phyloP scores from a whole-genome alignment of 2,797 vertebrate genomes.

The Microcaecilia unicolor region DNA sequence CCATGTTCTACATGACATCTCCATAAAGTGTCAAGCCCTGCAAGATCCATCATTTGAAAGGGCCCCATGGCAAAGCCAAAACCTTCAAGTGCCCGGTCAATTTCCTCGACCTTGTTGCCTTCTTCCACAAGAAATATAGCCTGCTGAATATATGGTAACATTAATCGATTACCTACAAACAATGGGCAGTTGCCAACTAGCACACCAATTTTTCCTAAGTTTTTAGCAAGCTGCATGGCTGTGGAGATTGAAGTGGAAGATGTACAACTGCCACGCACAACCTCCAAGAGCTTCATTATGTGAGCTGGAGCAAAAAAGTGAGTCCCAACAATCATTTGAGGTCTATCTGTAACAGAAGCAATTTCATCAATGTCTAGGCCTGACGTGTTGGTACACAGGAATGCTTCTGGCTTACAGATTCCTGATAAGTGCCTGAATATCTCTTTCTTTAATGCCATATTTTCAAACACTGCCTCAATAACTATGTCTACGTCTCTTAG shows the following conservation, averaged over 20 bases:
- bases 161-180: conserved; percentile 87
- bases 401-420: conserved; percentile 60
- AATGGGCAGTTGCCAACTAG: conserved; percentile 81
- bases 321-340: conserved; percentile 77
- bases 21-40: conserved; percentile 86
- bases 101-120: conserved; percentile 68
- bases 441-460: conserved; percentile 72
- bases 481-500: conserved; percentile 67
- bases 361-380: conserved; percentile 72
- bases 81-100: conserved; percentile 73
- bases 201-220: conserved; percentile 73
- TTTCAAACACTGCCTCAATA: conserved; percentile 88
- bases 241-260: conserved; percentile 70
- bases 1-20: conserved; percentile 57
- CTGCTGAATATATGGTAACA: conserved; percentile 60
- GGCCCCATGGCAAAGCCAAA: conserved; percentile 84
- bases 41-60: conserved; percentile 75
- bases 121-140: conserved; percentile 79
- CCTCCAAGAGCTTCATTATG: conserved; percentile 82
- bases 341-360: conserved; percentile 56
- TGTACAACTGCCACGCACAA: conserved; percentile 64
- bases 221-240: conserved; percentile 70
- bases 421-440: conserved; percentile 70
- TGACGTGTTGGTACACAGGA: conserved; percentile 84
- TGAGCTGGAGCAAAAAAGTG: conserved; percentile 91